These are phyloP conservation scores for Chaetodon trifascialis DNA, from an alignment of 2,113 vertebrate genomes.

Conservation along the genomic window DNA sequence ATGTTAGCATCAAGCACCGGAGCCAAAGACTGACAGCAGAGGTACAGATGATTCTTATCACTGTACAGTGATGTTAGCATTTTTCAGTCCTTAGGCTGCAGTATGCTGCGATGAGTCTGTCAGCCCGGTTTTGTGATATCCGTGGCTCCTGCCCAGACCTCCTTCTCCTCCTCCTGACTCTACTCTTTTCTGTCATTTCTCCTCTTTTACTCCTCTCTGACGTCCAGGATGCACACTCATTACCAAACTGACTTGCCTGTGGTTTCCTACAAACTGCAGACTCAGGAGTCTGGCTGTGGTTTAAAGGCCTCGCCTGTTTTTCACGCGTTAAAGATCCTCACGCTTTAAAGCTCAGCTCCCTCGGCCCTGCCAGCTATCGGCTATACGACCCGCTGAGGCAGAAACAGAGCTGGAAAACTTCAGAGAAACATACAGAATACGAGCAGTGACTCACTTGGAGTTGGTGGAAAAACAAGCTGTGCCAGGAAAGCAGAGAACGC, in stretches of 20 bases:
- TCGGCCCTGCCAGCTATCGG: not conserved
- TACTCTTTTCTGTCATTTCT: constrained; percentile 4
- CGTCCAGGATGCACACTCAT: constrained; percentile 29
- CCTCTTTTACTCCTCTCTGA: constrained; percentile 41
- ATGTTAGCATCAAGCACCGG: not conserved
- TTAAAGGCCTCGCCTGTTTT: constrained; percentile 45
- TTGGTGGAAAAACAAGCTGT: constrained; percentile 55
- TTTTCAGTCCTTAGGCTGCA: not conserved
- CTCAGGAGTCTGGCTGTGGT: constrained; percentile 46
- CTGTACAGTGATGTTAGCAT: not conserved
- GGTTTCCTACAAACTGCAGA: constrained; percentile 52
- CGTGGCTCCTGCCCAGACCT: not conserved
- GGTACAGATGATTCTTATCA: not conserved
- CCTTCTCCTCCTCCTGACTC: not conserved
- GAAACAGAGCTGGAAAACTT: constrained; percentile 34
- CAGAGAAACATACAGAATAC: constrained; percentile 22
- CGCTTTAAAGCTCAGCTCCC: constrained; percentile 29
- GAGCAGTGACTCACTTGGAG: constrained; percentile 52
- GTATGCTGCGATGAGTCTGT: not conserved
- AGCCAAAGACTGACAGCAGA: not conserved
- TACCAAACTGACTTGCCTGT: constrained; percentile 20
- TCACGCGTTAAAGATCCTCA: constrained; percentile 42
- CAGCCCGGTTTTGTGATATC: constrained; percentile 9
- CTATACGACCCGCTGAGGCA: constrained; percentile 21
- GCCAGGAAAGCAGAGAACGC: constrained; percentile 62